Conservation (phyloP, 2,113 vertebrate genomes). For the Caranx ignobilis region DNA sequence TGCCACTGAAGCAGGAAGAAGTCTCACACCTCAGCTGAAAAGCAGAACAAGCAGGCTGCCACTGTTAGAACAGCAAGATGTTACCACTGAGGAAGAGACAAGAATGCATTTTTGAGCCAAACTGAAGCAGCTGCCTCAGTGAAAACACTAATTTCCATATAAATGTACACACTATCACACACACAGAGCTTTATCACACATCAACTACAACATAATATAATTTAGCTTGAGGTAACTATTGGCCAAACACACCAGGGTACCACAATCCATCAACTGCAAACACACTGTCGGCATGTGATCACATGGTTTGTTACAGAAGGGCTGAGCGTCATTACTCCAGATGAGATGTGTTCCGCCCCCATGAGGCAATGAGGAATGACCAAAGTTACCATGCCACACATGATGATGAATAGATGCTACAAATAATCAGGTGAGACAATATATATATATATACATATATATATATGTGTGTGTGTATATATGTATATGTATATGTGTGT, state of each 20-base stretch:
- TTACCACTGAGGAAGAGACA: not conserved
- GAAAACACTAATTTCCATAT: slow-evolving; percentile 28
- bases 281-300: slow-evolving; percentile 49
- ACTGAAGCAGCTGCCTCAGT: slow-evolving; percentile 38
- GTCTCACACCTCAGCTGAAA: slow-evolving; percentile 46
- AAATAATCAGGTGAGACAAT: slow-evolving; percentile 63
- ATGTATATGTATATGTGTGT: no score
- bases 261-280: slow-evolving; percentile 62
- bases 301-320: slow-evolving; percentile 53
- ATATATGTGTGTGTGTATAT: no score
- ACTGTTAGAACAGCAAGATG: slow-evolving; percentile 13
- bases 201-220: slow-evolving; percentile 37
- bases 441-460: slow-evolving; percentile 9
- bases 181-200: slow-evolving; percentile 42
- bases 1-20: slow-evolving; percentile 48
- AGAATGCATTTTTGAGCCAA: slow-evolving; percentile 12
- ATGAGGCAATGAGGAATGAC: slow-evolving; percentile 53
- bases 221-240: slow-evolving; percentile 40
- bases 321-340: slow-evolving; percentile 39
- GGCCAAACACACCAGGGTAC: slow-evolving; percentile 41
- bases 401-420: slow-evolving; percentile 61
- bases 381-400: slow-evolving; percentile 49
- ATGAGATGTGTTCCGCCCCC: slow-evolving; percentile 48
- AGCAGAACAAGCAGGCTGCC: slow-evolving; percentile 29
- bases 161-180: not conserved